A percentile compares a stretch with the other conserved stretches of the same genome.
Evolutionary conservation across 2,888 invertebrate genomes (phyloP).

Genomic region (Oscheius sp.): DNA sequence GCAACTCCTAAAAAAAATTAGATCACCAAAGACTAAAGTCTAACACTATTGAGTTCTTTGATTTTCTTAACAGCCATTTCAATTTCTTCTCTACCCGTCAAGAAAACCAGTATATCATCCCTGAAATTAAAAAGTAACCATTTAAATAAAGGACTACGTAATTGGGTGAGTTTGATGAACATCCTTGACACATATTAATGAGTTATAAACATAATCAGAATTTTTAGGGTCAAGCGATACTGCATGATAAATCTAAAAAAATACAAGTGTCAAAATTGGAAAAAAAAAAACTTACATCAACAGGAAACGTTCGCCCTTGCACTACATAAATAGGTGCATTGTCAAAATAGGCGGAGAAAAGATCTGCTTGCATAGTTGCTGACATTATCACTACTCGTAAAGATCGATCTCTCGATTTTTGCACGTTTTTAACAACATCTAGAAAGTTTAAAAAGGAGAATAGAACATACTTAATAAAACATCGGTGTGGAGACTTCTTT

Average conservation of each 20-base stretch:
- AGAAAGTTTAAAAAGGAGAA: not conserved
- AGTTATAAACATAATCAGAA: slow-evolving; percentile 72
- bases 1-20: slow-evolving; percentile 20
- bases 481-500: slow-evolving; percentile 89
- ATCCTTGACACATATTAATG: slow-evolving; percentile 73
- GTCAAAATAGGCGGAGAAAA: slow-evolving; percentile 88
- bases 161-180: slow-evolving; percentile 71
- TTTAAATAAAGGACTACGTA: slow-evolving; percentile 20
- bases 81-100: slow-evolving; percentile 94
- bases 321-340: slow-evolving; percentile 86
- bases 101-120: slow-evolving; percentile 72
- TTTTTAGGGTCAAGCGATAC: slow-evolving; percentile 35
- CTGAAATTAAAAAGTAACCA: slow-evolving; percentile 28
- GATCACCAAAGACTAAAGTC: not conserved
- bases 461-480: slow-evolving; percentile 47
- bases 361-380: slow-evolving; percentile 89
- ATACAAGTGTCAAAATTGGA: not conserved
- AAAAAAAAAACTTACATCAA: slow-evolving; percentile 70
- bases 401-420: slow-evolving; percentile 40
- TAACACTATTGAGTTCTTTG: slow-evolving; percentile 69
- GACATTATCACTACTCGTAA: slow-evolving; percentile 86
- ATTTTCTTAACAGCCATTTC: slow-evolving; percentile 73
- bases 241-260: slow-evolving; percentile 55
- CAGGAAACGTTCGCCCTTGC: slow-evolving; percentile 85
- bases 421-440: slow-evolving; percentile 51